Base-by-base conservation (phyloP, 1,140 invertebrate genomes). In the Eciton burchellii region DNA sequence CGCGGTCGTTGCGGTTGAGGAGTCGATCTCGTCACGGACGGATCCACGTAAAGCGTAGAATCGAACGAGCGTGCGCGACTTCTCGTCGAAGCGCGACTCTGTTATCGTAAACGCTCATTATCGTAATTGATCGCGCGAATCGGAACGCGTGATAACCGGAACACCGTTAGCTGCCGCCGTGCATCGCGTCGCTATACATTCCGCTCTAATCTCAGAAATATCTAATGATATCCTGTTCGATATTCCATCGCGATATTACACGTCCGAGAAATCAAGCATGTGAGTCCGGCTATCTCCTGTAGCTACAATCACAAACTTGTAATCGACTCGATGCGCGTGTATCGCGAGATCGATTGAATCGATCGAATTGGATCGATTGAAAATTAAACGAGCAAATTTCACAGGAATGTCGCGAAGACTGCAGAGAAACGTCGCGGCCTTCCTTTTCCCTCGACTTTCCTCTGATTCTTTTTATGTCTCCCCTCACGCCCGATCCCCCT, bases 221-320 rank as follows among this genome's bases (percentile, higher is more conserved):
- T 73, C 24, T 59, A 41, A 70, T 35, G 35, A 26, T 35, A 26
- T 59, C 19, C 26, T 62, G 12, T 3, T 62, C 35, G 62, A 74
- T 74, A 74, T 74, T 74, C n/a, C 57, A 74, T 62, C 47, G 49
- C 12, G 26, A 49, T 62, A 74, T 74, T 21, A 62, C 14, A 35
- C 43, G 35, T 56, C n/a, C 19, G 1, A 21, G 16, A n/a, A n/a
- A 56, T 1, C 16, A 60, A 60, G 56, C 47, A 26, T 16, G 59
- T 19, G 45, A 29, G 9, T 24, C n/a, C 43, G 26, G 5, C n/a
- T 54, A 54, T 21, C 52, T 54, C 8, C 35, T 6, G 35, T n/a
- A 35, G 35, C 2, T 35, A 35, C 35, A 35, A 35, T 6, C 6
- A 6, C 35, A 35, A 35, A 4, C 9, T 63, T 54, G 8, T 16